phyloP scores from a whole-genome alignment of 2,888 invertebrate genomes.

The Seira sanloemensis region DNA sequence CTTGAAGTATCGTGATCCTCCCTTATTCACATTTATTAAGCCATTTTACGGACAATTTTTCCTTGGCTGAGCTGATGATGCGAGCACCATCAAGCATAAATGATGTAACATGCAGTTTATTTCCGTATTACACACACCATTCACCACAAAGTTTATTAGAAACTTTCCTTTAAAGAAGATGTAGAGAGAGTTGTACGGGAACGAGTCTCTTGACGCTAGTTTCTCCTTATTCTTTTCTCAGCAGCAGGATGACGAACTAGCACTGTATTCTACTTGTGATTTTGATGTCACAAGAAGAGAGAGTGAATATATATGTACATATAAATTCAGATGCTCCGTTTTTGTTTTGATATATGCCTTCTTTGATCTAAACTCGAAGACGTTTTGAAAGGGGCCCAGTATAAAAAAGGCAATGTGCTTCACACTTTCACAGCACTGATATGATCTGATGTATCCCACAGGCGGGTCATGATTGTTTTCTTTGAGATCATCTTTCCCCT shows the following conservation, averaged over 20 bases:
- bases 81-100: too few species aligned
- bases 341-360: background rate
- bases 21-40: background rate
- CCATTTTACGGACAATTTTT: background rate
- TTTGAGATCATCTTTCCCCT: background rate
- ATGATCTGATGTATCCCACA: background rate
- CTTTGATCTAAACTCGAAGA: background rate
- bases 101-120: background rate
- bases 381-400: too few species aligned
- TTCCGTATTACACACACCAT: background rate
- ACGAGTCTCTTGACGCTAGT: constrained; percentile 37
- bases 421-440: background rate
- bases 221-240: background rate
- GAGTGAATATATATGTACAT: too few species aligned
- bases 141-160: background rate
- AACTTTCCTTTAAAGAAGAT: background rate
- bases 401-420: background rate
- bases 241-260: background rate
- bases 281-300: constrained; percentile 27
- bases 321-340: too few species aligned
- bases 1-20: background rate
- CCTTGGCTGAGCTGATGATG: background rate
- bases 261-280: constrained; percentile 19
- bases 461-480: background rate
- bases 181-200: background rate